Percentiles rank a stretch among this genome's conserved stretches.
phyloP scores from a whole-genome alignment of 2,888 invertebrate species.

The Plebejus melissa region DNA sequence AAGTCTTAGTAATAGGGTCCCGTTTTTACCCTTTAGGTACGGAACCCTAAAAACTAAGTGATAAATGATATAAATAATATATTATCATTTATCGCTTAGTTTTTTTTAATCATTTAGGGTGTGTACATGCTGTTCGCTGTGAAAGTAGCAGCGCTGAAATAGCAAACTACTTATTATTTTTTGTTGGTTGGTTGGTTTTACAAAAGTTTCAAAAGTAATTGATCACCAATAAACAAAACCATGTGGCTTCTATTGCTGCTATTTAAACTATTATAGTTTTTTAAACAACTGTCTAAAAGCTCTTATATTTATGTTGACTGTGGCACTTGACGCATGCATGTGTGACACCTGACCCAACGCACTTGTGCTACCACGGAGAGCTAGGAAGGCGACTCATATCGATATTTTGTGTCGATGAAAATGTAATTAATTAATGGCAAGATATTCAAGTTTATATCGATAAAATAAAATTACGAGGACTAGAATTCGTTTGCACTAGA shows the following conservation, averaged over 20 bases:
- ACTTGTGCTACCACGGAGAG: slow-evolving; percentile 56
- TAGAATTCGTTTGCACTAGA: too few relatives aligned
- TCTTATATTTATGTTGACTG: slow-evolving; percentile 30
- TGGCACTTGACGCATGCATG: slow-evolving; percentile 44
- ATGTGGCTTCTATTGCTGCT: not conserved
- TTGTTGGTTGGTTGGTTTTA: too few relatives aligned
- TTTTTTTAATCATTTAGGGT: too few relatives aligned
- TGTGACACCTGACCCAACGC: slow-evolving; percentile 75
- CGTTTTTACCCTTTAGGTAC: too few relatives aligned
- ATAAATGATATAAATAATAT: too few relatives aligned
- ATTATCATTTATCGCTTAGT: too few relatives aligned
- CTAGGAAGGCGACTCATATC: slow-evolving; percentile 24
- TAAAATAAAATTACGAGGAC: too few relatives aligned
- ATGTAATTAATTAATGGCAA: not conserved
- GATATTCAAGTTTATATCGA: not conserved
- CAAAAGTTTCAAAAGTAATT: not conserved
- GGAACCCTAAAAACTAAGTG: too few relatives aligned
- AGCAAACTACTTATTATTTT: too few relatives aligned
- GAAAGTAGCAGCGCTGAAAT: too few relatives aligned
- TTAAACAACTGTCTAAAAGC: slow-evolving; percentile 4
- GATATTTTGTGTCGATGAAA: slow-evolving; percentile 37
- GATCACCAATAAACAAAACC: not conserved
- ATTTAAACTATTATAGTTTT: not conserved
- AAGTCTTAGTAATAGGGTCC: too few relatives aligned
- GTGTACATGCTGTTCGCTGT: too few relatives aligned